phyloP scores from a whole-genome alignment of 2,888 invertebrate species.

The Caenorhabditis wallacei region DNA sequence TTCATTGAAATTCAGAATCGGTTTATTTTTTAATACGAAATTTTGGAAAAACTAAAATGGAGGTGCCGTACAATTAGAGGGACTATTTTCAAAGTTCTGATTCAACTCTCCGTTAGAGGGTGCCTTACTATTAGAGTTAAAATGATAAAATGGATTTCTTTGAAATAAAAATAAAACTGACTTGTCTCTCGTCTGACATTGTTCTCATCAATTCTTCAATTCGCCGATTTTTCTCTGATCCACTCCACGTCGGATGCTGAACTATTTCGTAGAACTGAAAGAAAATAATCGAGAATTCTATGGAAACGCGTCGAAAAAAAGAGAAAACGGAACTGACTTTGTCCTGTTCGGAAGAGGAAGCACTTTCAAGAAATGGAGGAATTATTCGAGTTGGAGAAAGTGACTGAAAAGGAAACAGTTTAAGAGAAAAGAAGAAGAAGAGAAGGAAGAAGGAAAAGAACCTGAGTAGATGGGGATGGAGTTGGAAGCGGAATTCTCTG shows the following conservation, averaged over 20 bases:
- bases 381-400: conserved; percentile 67
- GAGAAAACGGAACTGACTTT: conserved; percentile 58
- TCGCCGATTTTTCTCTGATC: conserved; percentile 67
- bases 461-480: not conserved
- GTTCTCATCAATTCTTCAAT: conserved; percentile 72
- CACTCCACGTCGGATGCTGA: conserved; percentile 72
- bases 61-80: too few species aligned
- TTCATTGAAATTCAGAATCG: too few species aligned
- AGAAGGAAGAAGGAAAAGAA: not conserved
- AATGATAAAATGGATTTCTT: too few species aligned
- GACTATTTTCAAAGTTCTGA: too few species aligned
- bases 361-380: conserved; percentile 74
- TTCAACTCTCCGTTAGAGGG: too few species aligned
- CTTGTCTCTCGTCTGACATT: conserved; percentile 70
- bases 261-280: conserved; percentile 75
- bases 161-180: conserved; percentile 6
- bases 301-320: conserved; percentile 22
- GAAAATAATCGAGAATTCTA: not conserved
- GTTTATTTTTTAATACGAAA: too few species aligned
- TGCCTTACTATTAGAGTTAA: too few species aligned
- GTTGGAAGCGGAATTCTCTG: conserved; percentile 33
- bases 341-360: conserved; percentile 68
- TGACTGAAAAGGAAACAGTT: conserved; percentile 24
- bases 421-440: not conserved
- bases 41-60: too few species aligned